Percentiles rank a stretch among this genome's conserved stretches.
phyloP scores from a whole-genome alignment of 2,113 vertebrate genomes.

The Cynoglossus semilaevis region DNA sequence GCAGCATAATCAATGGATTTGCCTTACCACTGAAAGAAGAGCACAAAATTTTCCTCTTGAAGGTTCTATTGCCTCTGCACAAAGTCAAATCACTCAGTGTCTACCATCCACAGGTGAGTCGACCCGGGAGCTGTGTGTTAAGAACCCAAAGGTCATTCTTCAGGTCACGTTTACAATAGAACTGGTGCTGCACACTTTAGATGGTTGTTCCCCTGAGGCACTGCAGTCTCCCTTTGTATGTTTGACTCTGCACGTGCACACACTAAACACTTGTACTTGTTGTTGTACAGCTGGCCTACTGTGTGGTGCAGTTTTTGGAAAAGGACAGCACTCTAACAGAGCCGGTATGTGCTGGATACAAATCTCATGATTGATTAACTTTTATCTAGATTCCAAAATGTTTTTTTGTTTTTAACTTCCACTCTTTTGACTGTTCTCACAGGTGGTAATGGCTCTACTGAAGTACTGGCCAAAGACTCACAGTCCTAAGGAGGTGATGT shows the following conservation, averaged over 20 bases:
- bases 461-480: conserved; percentile 99
- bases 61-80: conserved; percentile 96
- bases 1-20: conserved; percentile 98
- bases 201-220: background rate
- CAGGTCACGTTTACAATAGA: too few species aligned
- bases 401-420: background rate
- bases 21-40: conserved; percentile 99
- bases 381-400: background rate
- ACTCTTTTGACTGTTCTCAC: background rate
- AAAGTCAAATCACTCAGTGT: conserved; percentile 99
- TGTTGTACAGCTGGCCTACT: conserved; percentile 88
- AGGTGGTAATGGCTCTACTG: conserved; percentile 97
- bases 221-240: background rate
- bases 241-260: background rate
- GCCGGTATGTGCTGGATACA: conserved; percentile 81
- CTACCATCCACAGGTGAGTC: conserved; percentile 92
- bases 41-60: conserved; percentile 98
- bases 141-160: too few species aligned
- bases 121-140: too few species aligned
- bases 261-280: conserved; percentile 28
- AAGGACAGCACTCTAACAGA: conserved; percentile 98
- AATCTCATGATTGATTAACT: background rate
- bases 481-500: conserved; percentile 99
- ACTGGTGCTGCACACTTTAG: too few species aligned
- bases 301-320: conserved; percentile 96